Evolutionary conservation across 2,888 invertebrate genomes (phyloP).

Genomic region (Teleiodes luculella): DNA sequence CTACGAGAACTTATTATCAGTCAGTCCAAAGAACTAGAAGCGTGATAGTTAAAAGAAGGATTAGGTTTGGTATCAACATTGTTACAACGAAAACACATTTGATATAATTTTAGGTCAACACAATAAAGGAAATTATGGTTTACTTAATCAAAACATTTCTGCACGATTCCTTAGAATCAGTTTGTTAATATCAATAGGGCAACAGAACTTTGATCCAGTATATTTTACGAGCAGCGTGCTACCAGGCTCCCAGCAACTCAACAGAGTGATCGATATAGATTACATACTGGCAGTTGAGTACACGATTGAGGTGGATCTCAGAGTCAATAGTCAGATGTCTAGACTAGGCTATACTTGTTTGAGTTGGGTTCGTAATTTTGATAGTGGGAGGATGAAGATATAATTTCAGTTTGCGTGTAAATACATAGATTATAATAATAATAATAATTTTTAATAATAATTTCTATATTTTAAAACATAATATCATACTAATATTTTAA

Average conservation of each 20-base stretch:
- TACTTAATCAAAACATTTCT: neutral
- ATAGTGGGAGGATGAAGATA: too few species aligned
- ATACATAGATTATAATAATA: too few species aligned
- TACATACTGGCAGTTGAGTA: conserved; percentile 8
- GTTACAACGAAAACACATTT: neutral
- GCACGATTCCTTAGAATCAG: neutral
- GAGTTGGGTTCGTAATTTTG: neutral
- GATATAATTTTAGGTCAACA: neutral
- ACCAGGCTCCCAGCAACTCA: neutral
- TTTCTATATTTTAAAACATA: too few species aligned
- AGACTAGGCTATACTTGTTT: neutral
- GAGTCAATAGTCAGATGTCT: conserved; percentile 4
- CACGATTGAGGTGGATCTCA: conserved; percentile 19
- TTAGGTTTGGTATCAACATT: too few species aligned
- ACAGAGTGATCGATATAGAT: neutral
- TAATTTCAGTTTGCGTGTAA: too few species aligned
- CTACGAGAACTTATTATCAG: too few species aligned
- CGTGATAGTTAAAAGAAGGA: too few species aligned
- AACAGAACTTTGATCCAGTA: conserved; percentile 2
- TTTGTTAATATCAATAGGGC: neutral
- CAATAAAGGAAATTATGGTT: neutral
- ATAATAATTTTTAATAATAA: too few species aligned
- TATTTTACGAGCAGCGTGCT: conserved; percentile 7
- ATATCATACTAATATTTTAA: too few species aligned
- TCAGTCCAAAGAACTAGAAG: too few species aligned